A percentile compares a stretch with the other conserved stretches of the same genome.
phyloP scores from a whole-genome alignment of 2,797 vertebrate species.

The Mormyrops attenuatus region DNA sequence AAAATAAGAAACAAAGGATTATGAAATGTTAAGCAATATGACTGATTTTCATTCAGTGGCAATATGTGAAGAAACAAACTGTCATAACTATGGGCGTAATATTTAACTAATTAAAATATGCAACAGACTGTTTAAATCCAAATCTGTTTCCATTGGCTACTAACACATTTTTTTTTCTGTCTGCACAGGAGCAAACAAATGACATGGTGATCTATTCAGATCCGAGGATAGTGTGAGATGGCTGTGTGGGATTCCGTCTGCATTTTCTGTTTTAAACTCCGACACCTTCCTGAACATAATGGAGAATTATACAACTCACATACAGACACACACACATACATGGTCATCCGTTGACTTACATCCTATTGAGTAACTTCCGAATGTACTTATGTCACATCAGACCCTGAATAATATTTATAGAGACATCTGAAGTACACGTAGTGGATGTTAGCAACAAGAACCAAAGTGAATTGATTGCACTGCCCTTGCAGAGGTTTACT shows the following conservation, averaged over 20 bases:
- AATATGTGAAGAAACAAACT: background rate
- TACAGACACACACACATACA: background rate
- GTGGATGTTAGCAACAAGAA: background rate
- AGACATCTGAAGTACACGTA: background rate
- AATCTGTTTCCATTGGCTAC: background rate
- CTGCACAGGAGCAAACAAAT: background rate
- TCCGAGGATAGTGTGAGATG: background rate
- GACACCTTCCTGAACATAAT: background rate
- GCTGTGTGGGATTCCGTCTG: background rate
- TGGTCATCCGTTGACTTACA: background rate
- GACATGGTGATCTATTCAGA: background rate
- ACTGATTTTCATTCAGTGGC: background rate
- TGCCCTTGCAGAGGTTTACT: background rate
- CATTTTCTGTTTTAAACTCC: background rate
- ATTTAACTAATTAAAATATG: background rate
- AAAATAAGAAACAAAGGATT: background rate
- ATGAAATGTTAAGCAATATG: background rate
- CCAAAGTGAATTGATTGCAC: background rate
- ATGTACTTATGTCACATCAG: background rate
- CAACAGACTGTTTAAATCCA: background rate
- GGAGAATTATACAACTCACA: background rate
- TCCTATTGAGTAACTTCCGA: background rate
- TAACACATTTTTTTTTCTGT: background rate
- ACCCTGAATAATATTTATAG: background rate
- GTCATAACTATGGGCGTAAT: background rate